A percentile compares a stretch with the other conserved stretches of the same genome.
Evolutionary conservation across 1,140 invertebrate species (phyloP).

Genomic region (Eueides isabella): DNA sequence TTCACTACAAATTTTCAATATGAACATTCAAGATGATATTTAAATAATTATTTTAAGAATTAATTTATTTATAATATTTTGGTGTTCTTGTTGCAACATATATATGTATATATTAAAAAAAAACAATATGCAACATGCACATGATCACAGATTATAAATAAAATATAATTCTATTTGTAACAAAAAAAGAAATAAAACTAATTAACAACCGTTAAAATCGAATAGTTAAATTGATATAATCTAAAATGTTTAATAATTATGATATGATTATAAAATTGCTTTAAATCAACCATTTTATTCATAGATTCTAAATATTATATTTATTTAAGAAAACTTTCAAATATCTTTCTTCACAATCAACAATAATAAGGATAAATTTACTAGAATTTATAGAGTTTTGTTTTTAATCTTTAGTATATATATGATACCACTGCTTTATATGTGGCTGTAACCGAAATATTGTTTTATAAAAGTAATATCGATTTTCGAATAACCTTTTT

Average conservation of each 20-base stretch:
- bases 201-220: neutral
- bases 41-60: neutral
- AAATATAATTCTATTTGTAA: neutral
- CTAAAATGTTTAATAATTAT: constrained; percentile 12
- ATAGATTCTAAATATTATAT: constrained; percentile 4
- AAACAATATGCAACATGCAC: neutral
- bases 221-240: neutral
- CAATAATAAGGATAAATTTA: constrained; percentile 1
- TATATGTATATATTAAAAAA: neutral
- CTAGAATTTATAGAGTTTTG: constrained; percentile 3
- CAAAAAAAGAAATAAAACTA: neutral
- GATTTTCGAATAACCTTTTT: too few relatives aligned
- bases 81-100: neutral
- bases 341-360: neutral
- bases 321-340: neutral
- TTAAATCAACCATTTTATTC: constrained; percentile 11
- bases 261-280: constrained; percentile 7
- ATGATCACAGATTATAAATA: neutral
- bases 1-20: neutral
- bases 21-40: neutral
- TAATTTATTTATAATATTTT: neutral
- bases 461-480: too few relatives aligned
- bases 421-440: neutral
- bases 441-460: too few relatives aligned
- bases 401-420: neutral